Percentiles rank a stretch among this genome's conserved stretches.
phyloP scores from a whole-genome alignment of 2,113 vertebrate genomes.

The Saguinus midas region DNA sequence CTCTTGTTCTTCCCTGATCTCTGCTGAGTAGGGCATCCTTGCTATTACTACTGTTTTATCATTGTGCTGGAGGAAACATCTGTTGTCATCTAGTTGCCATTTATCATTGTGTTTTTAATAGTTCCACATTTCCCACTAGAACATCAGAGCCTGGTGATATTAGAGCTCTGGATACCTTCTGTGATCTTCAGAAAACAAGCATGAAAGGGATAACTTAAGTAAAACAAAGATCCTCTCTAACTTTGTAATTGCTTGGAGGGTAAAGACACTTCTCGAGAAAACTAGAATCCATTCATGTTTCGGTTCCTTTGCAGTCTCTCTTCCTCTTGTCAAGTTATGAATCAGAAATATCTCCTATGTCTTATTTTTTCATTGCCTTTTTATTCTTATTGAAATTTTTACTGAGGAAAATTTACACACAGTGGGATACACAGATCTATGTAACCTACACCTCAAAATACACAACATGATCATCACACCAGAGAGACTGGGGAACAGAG shows the following conservation, averaged over 20 bases:
- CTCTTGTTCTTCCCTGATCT: conserved; percentile 58
- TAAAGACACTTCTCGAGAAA: conserved; percentile 60
- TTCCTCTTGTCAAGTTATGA: conserved; percentile 50
- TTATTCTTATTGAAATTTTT: not conserved
- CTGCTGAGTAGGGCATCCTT: conserved; percentile 61
- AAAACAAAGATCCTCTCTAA: conserved; percentile 77
- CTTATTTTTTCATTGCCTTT: not conserved
- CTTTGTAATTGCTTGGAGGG: conserved; percentile 75
- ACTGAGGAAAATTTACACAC: not conserved
- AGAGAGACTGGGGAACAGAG: not conserved
- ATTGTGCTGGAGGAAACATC: conserved; percentile 83
- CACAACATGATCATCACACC: not conserved
- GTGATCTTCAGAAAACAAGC: conserved; percentile 73
- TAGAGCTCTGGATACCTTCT: conserved; percentile 72
- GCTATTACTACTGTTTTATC: conserved; percentile 68
- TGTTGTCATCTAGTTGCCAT: conserved; percentile 71
- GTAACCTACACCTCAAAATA: not conserved
- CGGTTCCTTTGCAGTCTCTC: conserved; percentile 54
- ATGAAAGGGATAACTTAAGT: conserved; percentile 69
- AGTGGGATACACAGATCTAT: not conserved
- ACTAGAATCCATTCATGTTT: conserved; percentile 65
- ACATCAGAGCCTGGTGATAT: conserved; percentile 60
- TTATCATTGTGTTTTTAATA: conserved; percentile 66
- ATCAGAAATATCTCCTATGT: conserved; percentile 47
- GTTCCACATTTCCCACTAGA: conserved; percentile 61